These are phyloP conservation scores for Euplexia lucipara DNA, from an alignment of 2,888 invertebrate genomes.

Conservation along the genomic window DNA sequence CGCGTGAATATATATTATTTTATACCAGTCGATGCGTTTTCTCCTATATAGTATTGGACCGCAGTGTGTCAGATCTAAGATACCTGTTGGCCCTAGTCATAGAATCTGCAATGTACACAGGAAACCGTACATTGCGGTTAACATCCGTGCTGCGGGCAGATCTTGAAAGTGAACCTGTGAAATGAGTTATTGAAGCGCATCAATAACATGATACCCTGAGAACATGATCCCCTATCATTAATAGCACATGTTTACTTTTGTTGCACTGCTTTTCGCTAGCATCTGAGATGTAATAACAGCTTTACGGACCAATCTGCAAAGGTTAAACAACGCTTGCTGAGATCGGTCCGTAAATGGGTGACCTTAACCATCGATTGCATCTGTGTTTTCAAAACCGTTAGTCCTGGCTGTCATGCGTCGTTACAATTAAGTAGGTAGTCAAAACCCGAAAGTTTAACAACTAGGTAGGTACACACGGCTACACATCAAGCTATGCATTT, in stretches of 20 bases:
- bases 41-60: conserved; percentile 52
- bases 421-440: too few relatives aligned
- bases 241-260: conserved; percentile 37
- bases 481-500: too few relatives aligned
- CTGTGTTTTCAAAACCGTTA: too few relatives aligned
- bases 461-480: too few relatives aligned
- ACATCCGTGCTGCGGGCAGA: conserved; percentile 80
- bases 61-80: conserved; percentile 51
- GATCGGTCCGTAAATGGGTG: too few relatives aligned
- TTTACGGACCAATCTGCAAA: neutral
- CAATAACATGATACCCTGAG: conserved; percentile 81
- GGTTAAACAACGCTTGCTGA: too few relatives aligned
- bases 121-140: conserved; percentile 82
- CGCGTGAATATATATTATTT: conserved; percentile 72
- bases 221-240: conserved; percentile 72
- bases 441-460: too few relatives aligned
- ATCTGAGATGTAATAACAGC: neutral
- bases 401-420: too few relatives aligned
- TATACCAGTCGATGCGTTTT: conserved; percentile 69
- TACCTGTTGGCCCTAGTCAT: conserved; percentile 62
- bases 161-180: conserved; percentile 89
- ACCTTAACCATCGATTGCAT: too few relatives aligned
- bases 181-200: conserved; percentile 87
- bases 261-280: conserved; percentile 13
- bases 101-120: conserved; percentile 72